Percentiles rank a stretch among this genome's conserved stretches.
phyloP scores from a whole-genome alignment of 2,888 invertebrate genomes.

The Hydriomena furcata region DNA sequence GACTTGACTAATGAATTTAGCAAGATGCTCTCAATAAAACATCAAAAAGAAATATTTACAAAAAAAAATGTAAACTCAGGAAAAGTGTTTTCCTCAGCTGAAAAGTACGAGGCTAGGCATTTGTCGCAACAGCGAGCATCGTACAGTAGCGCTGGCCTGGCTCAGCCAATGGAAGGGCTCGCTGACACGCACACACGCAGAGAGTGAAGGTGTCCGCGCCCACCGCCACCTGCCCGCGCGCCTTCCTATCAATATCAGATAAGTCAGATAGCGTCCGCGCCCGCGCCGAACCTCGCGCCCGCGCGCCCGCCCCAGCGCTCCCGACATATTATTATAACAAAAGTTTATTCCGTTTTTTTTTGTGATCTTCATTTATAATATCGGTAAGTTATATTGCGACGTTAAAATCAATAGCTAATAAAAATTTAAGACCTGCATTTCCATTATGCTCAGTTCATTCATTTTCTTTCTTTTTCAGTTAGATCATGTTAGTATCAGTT shows the following conservation, averaged over 20 bases:
- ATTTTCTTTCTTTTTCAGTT: no score
- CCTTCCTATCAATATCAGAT: slow-evolving; percentile 40
- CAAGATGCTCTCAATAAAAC: no score
- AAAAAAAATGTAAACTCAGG: background rate
- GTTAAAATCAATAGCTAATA: no score
- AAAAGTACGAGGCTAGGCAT: slow-evolving; percentile 12
- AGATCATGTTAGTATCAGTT: no score
- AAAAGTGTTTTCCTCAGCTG: slow-evolving; percentile 17
- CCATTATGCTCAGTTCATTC: no score
- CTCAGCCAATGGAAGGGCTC: slow-evolving; percentile 19
- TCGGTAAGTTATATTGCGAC: slow-evolving; percentile 15
- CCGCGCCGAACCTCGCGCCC: slow-evolving; percentile 25
- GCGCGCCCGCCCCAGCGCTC: slow-evolving; percentile 3
- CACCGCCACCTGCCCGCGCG: slow-evolving; percentile 28
- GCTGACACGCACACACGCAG: slow-evolving; percentile 14
- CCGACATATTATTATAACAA: background rate
- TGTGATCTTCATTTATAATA: slow-evolving; percentile 5
- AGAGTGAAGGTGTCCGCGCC: slow-evolving; percentile 16
- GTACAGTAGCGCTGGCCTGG: slow-evolving; percentile 13
- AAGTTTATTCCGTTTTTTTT: background rate
- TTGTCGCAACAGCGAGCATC: slow-evolving; percentile 10
- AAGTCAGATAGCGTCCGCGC: slow-evolving; percentile 33
- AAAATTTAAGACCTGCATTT: no score
- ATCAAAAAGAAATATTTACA: no score
- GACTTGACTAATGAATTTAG: no score